Conservation (phyloP, 1,140 invertebrate species). For the Grapholita molesta region DNA sequence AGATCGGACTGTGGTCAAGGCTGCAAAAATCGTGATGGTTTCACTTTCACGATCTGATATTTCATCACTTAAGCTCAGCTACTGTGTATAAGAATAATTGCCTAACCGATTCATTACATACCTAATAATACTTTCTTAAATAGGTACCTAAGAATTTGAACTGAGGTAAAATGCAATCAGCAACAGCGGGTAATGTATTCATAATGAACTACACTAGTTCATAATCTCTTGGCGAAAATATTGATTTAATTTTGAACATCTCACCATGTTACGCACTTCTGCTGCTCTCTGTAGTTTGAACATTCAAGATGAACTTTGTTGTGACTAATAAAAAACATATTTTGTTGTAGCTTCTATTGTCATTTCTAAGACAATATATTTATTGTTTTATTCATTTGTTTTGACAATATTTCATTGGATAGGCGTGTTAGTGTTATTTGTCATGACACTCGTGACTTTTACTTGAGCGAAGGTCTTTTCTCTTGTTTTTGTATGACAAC, state of each 20-base stretch:
- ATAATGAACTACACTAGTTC: too few species aligned
- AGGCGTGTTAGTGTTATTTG: background rate
- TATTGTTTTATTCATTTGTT: background rate
- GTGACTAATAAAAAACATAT: background rate
- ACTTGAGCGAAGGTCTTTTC: background rate
- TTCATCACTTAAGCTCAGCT: background rate
- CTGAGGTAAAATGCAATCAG: too few species aligned
- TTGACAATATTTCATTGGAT: background rate
- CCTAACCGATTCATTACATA: background rate
- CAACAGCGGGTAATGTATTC: too few species aligned
- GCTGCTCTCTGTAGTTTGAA: too few species aligned
- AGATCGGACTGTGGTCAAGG: constrained; percentile 7
- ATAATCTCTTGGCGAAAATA: too few species aligned
- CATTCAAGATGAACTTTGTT: too few species aligned
- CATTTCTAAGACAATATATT: background rate
- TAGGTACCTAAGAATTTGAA: too few species aligned
- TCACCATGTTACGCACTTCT: too few species aligned
- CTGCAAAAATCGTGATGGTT: constrained; percentile 7
- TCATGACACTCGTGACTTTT: background rate
- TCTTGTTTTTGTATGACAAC: background rate
- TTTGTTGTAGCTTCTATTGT: background rate
- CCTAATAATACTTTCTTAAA: background rate
- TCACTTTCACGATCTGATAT: constrained; percentile 8
- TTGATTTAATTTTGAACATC: too few species aligned
- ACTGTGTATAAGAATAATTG: background rate